A percentile compares a stretch with the other conserved stretches of the same genome.
These are phyloP conservation scores for Serranus cabrilla DNA, from an alignment of 2,797 vertebrate genomes.

Conservation along the genomic window DNA sequence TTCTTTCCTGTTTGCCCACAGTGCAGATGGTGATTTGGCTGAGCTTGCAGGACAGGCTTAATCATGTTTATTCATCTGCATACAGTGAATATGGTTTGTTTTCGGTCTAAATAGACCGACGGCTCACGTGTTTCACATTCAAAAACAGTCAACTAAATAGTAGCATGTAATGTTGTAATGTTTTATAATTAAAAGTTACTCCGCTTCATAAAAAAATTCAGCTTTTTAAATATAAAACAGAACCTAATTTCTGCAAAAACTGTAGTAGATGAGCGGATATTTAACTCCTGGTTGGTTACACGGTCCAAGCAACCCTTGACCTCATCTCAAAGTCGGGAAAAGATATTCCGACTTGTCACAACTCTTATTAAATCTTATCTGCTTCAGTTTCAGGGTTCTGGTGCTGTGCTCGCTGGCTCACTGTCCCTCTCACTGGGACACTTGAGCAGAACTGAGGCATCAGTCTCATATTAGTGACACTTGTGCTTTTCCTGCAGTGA, in stretches of 20 bases:
- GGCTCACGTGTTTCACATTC: background rate
- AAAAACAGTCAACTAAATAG: background rate
- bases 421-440: background rate
- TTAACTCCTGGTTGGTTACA: background rate
- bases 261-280: background rate
- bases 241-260: background rate
- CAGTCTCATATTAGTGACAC: background rate
- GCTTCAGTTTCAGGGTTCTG: no score
- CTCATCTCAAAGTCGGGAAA: background rate
- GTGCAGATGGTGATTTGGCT: background rate
- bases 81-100: background rate
- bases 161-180: background rate
- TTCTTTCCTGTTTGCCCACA: conserved; percentile 1
- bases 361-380: no score
- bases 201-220: background rate
- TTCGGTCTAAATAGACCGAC: background rate
- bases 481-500: background rate
- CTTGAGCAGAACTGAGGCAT: background rate
- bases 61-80: conserved; percentile 1
- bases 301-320: background rate
- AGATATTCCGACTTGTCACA: no score
- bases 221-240: background rate
- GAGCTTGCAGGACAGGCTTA: background rate
- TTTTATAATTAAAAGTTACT: background rate
- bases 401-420: no score